Evolutionary conservation across 1,140 invertebrate genomes (phyloP), one percentile per base, ranked within the genome.

Genomic region (Zaprionus lachaisei): DNA sequence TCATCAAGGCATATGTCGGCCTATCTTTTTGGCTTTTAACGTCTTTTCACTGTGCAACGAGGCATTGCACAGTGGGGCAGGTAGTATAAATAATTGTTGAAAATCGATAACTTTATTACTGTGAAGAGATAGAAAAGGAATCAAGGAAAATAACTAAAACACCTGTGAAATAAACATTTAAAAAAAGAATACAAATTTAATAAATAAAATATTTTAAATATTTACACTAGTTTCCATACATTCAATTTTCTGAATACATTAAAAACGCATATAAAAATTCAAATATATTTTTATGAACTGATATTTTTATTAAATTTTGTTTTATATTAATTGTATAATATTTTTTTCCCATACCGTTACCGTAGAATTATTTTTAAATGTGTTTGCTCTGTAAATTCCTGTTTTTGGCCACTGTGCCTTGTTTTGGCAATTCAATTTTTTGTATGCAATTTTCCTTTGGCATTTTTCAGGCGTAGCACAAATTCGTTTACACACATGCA

Each of bases 21-120:
- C 80, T 89, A 80, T 87, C 77, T 78, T n/a, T 64, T 66, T 72
- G 58, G 57, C 62, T 83, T 83, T 87, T 80, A 83, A 83, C 77
- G 80, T 86, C 69, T 70, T 74, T 73, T 74, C 66, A 79, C 22
- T 14, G 22, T 72, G 62, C 62, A 41, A 44, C 34, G 22, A 38
- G 62, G 44, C 49, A 63, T 49, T 17, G 54, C 71, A 87, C 83
- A 72, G 80, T 86, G 83, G 83, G 12, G 12, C 56, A 60, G 31
- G 34, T 5, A 14, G 2, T n/a, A 5, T 22, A 51, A 51, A 51
- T 15, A 20, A 11, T 9, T n/a, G 11, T 22, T 1, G 6, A 22
- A 49, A 20, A 49, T 49, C 4, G 3, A 34, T 3, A 34, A 34
- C 9, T 3, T 7, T 2, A 49, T 2, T 22, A 4, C 4, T 5